Conservation (phyloP, 2,113 vertebrate species). For the Poicephalus gulielmi region DNA sequence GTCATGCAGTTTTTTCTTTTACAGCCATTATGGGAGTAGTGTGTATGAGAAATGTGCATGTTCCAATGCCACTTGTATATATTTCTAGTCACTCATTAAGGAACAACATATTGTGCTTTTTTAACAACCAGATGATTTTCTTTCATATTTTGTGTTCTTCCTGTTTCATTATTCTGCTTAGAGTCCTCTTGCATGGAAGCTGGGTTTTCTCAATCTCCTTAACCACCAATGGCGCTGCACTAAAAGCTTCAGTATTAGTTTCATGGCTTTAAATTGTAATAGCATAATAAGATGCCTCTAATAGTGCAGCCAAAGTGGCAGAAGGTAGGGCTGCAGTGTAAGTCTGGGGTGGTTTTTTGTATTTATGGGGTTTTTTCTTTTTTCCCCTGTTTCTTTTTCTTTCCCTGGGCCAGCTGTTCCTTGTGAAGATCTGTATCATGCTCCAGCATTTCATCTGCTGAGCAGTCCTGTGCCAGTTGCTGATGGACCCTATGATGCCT, state of each 20-base stretch:
- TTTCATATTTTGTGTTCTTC: background rate
- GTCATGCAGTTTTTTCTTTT: background rate
- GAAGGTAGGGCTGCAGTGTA: background rate
- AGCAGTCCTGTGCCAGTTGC: background rate
- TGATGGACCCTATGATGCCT: background rate
- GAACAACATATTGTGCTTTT: background rate
- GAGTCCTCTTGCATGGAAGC: background rate
- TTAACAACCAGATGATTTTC: background rate
- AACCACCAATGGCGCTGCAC: background rate
- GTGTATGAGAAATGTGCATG: background rate
- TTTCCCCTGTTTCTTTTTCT: accelerated
- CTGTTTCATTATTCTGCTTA: background rate
- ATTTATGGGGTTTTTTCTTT: too few species aligned
- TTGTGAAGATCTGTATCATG: background rate
- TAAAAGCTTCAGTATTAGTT: background rate
- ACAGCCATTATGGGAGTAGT: background rate
- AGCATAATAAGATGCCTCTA: background rate
- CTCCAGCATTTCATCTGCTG: background rate
- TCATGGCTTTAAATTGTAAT: background rate
- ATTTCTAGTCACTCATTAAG: background rate
- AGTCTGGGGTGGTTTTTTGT: accelerated
- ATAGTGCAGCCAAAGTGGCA: background rate
- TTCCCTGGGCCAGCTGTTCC: background rate
- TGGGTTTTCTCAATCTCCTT: background rate
- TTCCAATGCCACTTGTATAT: background rate